These are phyloP conservation scores for Erinaceus europaeus DNA, from an alignment of 2,113 vertebrate species.

Conservation along the genomic window DNA sequence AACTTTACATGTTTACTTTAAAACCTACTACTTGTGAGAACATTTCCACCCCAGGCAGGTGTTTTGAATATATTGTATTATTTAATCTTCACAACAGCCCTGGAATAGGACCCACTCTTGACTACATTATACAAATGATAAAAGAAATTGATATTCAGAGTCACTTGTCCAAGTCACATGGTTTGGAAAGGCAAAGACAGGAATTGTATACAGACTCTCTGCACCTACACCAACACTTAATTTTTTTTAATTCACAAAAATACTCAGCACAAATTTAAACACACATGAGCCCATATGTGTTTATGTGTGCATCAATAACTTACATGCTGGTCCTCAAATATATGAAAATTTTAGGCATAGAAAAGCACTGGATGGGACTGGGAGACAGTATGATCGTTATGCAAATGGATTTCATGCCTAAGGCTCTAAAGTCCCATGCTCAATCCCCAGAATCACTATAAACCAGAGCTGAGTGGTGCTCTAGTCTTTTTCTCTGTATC, in stretches of 20 bases:
- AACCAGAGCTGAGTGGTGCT: too few relatives aligned
- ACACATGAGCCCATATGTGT: neutral
- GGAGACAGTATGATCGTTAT: too few relatives aligned
- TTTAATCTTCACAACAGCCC: neutral
- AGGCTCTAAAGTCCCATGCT: too few relatives aligned
- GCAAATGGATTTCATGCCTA: too few relatives aligned
- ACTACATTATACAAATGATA: neutral
- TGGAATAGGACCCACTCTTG: neutral
- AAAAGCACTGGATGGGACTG: neutral
- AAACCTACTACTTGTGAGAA: too few relatives aligned
- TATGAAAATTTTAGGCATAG: conserved; percentile 5
- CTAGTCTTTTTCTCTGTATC: too few relatives aligned
- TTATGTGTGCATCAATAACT: too few relatives aligned
- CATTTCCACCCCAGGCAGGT: neutral
- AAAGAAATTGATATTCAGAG: neutral
- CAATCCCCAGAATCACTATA: too few relatives aligned
- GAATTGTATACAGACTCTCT: neutral
- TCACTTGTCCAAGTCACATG: neutral
- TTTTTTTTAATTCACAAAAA: neutral
- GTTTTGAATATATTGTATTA: neutral
- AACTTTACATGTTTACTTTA: neutral
- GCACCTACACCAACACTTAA: neutral
- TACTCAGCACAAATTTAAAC: neutral
- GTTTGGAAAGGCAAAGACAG: neutral
- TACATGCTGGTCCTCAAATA: neutral